Evolutionary conservation across 2,113 vertebrate species (phyloP).

Genomic region (Probosciger aterrimus): DNA sequence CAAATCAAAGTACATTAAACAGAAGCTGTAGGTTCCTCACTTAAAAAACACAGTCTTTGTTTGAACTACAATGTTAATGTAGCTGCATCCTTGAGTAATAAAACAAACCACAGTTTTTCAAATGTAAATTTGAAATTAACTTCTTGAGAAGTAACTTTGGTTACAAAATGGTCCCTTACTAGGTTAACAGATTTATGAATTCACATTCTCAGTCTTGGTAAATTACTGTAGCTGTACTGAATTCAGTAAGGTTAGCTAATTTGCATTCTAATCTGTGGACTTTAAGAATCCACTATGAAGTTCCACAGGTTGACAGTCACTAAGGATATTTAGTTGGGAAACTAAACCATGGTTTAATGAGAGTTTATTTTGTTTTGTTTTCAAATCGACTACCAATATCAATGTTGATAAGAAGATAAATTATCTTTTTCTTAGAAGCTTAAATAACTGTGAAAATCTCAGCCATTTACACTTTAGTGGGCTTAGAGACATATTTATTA

Average conservation of each 20-base stretch:
- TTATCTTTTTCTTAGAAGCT: neutral
- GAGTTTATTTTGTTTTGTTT: neutral
- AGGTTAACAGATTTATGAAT: neutral
- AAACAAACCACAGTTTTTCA: neutral
- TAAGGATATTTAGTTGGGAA: neutral
- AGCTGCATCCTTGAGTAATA: neutral
- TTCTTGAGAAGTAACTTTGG: neutral
- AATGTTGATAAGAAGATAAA: neutral
- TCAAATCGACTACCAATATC: neutral
- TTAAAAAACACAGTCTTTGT: neutral
- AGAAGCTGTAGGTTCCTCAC: neutral
- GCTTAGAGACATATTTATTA: neutral
- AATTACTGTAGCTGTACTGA: neutral
- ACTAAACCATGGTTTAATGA: neutral
- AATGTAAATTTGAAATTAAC: neutral
- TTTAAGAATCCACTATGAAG: neutral
- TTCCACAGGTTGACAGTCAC: neutral
- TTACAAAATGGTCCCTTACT: neutral
- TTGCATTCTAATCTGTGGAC: neutral
- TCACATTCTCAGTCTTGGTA: neutral
- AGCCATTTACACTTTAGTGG: neutral
- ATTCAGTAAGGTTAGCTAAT: neutral
- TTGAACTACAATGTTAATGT: neutral
- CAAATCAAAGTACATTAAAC: neutral
- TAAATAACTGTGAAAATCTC: neutral